Base-by-base conservation (phyloP, 2,797 vertebrate species). In the Menidia menidia region DNA sequence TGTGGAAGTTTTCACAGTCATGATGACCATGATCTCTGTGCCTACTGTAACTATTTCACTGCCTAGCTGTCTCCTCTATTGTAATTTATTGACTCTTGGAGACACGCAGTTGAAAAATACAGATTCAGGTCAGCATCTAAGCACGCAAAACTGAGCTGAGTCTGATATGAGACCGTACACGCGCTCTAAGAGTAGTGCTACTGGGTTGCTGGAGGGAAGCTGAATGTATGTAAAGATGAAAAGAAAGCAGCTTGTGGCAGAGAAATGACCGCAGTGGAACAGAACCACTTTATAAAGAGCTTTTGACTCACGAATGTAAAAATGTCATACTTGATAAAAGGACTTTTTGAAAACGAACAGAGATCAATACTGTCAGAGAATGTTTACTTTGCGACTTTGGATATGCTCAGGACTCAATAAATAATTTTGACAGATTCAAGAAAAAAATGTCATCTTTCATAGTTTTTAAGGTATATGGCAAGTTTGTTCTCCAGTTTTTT, bases 261-360 rank as follows among this genome's bases (percentile, higher is more conserved):
- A 45, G 64, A 72, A 61, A 77, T 73, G 63, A 68, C 48, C 30
- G 51, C 68, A 66, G 57, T 54, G 50, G 77, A 67, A 64, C 52
- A 43, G 42, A 71, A 76, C 63, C 41, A 51, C 41, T 33, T 43
- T 68, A 64, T 56, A 73, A 84, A 87, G 71, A 80, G 68, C 77
- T 60, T 73, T 66, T 78, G 82, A 73, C 45, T 48, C 62, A 79
- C 61, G 51, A 59, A 62, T 47, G 32, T 62, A 33, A 48, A 70
- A 68, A 31, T 12, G 25, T 66, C 71, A 77, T 64, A 80, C 66
- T 54, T 72, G 41, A 3, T 44, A 64, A 68, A 73, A 62, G 33
- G 42, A 31, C 19, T 14, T 8, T 5, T 30, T 43, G 31, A 65
- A 55, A 61, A 77, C 56, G 6, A 69, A 53, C 51, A 13, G 45